Evolutionary conservation across 64 coral and sea anemone genomes (phyloP).

Genomic region (Pocillopora damicornis): DNA sequence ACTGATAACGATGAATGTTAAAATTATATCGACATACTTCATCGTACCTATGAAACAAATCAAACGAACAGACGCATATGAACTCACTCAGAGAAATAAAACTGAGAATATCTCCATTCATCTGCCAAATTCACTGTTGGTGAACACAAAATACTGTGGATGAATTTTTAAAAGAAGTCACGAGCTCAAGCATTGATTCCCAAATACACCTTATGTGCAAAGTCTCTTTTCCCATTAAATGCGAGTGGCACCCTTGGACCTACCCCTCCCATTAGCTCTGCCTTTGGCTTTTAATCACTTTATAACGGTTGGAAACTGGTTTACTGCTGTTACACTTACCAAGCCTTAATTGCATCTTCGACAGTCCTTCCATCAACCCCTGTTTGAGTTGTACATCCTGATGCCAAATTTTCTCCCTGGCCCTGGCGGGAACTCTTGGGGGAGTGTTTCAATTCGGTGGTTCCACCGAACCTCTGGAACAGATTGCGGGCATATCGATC

Average conservation of each 20-base stretch:
- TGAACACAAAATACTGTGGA: no score
- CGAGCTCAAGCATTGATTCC: no score
- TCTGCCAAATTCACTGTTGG: no score
- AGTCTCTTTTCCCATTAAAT: no score
- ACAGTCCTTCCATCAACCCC: background rate
- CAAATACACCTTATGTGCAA: no score
- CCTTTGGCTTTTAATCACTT: background rate
- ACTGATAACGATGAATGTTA: background rate
- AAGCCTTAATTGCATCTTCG: background rate
- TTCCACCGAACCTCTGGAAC: background rate
- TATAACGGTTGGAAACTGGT: background rate
- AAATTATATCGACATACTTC: conserved; percentile 18
- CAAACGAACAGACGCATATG: no score
- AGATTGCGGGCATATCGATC: background rate
- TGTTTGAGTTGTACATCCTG: background rate
- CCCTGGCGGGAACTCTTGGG: background rate
- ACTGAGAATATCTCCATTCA: no score
- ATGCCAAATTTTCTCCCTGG: background rate
- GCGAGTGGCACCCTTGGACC: no score
- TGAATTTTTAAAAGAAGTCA: no score
- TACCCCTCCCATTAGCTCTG: background rate
- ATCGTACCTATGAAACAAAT: background rate
- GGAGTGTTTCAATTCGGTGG: background rate
- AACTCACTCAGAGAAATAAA: no score
- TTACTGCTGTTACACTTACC: background rate